These are phyloP conservation scores for Heteropelma amictum DNA, from an alignment of 2,888 invertebrate species.

Conservation along the genomic window DNA sequence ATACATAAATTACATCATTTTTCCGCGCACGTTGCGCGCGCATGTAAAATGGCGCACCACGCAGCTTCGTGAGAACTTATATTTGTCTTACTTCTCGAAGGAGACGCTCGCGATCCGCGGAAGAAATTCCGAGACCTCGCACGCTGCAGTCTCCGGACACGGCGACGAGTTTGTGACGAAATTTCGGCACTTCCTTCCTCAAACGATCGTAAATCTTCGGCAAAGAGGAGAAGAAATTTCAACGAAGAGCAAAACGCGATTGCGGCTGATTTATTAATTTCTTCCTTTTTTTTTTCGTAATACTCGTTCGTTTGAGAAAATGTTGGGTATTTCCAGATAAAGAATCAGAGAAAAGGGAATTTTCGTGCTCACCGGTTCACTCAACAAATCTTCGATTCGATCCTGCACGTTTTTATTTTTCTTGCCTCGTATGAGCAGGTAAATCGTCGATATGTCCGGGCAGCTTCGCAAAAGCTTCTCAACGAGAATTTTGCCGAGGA, in stretches of 20 bases:
- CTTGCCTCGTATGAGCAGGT: conserved; percentile 80
- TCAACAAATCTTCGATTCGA: conserved; percentile 81
- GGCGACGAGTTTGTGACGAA: conserved; percentile 80
- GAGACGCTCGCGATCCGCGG: conserved; percentile 78
- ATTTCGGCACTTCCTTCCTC: conserved; percentile 79
- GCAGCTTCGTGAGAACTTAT: too few relatives aligned
- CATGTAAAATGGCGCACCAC: too few relatives aligned
- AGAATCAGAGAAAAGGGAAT: neutral
- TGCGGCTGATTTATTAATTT: too few relatives aligned
- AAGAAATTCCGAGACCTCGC: conserved; percentile 80
- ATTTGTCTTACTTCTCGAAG: conserved; percentile 79
- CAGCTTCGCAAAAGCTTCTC: conserved; percentile 82
- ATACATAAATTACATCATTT: conserved; percentile 39
- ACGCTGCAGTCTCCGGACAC: conserved; percentile 80
- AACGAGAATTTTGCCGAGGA: conserved; percentile 80
- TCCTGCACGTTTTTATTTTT: conserved; percentile 80
- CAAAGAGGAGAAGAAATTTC: neutral
- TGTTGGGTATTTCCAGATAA: too few relatives aligned
- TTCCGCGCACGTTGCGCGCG: neutral
- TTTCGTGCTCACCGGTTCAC: conserved; percentile 80
- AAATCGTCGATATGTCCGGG: conserved; percentile 80
- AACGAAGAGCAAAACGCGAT: neutral
- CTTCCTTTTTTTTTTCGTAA: too few relatives aligned
- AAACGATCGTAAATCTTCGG: conserved; percentile 80
- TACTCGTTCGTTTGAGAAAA: too few relatives aligned